Percentiles rank a stretch among this genome's conserved stretches.
Evolutionary conservation across 2,113 vertebrate species (phyloP).

Genomic region (Sisor rabdophorus): DNA sequence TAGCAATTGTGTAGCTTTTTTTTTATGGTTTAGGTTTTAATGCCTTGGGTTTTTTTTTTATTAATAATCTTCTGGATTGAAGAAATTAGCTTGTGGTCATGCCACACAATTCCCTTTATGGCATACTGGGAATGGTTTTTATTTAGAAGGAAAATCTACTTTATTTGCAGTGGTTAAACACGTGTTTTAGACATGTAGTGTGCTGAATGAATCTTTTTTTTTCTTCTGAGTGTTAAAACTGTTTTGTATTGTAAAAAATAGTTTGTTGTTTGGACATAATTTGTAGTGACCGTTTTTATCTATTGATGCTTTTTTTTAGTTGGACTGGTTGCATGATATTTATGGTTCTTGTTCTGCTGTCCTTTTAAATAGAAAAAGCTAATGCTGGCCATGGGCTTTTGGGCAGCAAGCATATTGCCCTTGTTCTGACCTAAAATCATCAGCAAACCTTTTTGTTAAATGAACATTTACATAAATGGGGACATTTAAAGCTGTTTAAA

Average conservation of each 20-base stretch:
- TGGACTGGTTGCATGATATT: constrained; percentile 6
- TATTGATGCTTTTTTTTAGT: constrained; percentile 2
- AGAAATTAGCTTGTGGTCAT: too few species aligned
- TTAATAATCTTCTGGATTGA: neutral
- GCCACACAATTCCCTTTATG: neutral
- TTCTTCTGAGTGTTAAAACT: neutral
- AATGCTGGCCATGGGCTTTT: constrained; percentile 33
- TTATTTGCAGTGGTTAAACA: neutral
- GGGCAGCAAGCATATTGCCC: constrained; percentile 1
- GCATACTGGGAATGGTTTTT: neutral
- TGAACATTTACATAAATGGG: neutral
- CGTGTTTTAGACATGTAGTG: constrained; percentile 17
- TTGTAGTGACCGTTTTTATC: neutral
- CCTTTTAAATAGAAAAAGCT: constrained; percentile 18
- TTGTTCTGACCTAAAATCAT: neutral
- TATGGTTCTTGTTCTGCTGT: constrained; percentile 14
- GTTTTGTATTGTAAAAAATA: constrained; percentile 11
- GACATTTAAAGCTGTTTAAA: neutral
- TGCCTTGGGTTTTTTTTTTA: neutral
- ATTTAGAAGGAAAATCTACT: neutral
- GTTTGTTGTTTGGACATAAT: constrained; percentile 11
- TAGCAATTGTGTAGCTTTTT: neutral
- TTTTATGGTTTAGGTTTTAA: neutral
- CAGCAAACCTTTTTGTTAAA: neutral
- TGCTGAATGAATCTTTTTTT: neutral